These are phyloP conservation scores for Oreortyx pictus DNA, from an alignment of 2,797 vertebrate species.

Conservation along the genomic window DNA sequence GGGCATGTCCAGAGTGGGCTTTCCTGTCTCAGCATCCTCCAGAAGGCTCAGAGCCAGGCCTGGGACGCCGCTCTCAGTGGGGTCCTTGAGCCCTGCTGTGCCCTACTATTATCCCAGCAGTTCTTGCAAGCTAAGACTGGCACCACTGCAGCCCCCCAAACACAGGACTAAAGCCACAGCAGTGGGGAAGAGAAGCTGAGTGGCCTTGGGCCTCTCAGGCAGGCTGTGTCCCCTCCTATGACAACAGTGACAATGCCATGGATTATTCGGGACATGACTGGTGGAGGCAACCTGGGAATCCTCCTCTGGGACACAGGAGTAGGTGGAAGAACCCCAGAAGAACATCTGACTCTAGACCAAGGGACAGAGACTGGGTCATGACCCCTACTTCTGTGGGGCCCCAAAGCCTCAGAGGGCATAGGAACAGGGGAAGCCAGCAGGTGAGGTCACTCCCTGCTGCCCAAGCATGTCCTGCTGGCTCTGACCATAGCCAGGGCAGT, in stretches of 20 bases:
- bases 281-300: background rate
- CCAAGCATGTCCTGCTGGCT: background rate
- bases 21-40: background rate
- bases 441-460: background rate
- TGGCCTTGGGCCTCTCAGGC: background rate
- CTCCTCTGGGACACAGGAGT: background rate
- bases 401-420: background rate
- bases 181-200: background rate
- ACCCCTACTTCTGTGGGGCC: background rate
- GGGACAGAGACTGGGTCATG: fast-evolving
- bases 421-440: background rate
- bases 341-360: background rate
- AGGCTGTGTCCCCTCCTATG: background rate
- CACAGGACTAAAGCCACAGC: background rate
- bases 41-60: background rate
- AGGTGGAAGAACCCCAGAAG: background rate
- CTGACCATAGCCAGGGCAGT: background rate
- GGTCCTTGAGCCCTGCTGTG: background rate
- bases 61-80: background rate
- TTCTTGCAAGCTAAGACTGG: background rate
- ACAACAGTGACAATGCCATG: background rate
- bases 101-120: background rate
- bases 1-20: background rate
- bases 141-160: background rate
- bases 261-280: background rate